Base-by-base conservation (phyloP, 2,888 invertebrate species). In the Aleiodes alternator region DNA sequence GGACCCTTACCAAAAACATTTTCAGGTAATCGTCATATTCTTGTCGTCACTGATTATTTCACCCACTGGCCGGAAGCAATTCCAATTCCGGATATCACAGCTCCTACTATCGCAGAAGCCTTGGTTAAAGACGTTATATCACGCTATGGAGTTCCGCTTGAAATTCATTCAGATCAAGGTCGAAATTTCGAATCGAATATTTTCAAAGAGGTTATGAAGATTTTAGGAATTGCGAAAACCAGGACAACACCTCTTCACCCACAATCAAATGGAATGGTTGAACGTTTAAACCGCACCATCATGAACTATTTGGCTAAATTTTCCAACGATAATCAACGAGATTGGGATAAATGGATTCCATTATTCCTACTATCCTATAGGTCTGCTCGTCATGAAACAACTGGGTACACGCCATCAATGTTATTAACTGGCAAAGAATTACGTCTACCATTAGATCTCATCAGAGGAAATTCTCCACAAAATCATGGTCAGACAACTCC, bases 81-180 rank as follows among this genome's bases (percentile, higher is more conserved):
- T 23, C 80, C 87, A 57, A 11, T 55, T 3, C 83, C 83, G 0
- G 82, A 87, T 51, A 82, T 83, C n/a, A 81, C 80, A 68, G 82
- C 87, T 0, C 77, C 75, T 8, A 85, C 86, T 0, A 80, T 87
- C 6, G 86, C 87, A 0, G 72, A 76, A 43, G 75, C 61, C 4
- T 72, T 84, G n/a, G 79, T 84, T 5, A 73, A 76, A 12, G 51
- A 83, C 23, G 56, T 81, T 6, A 64, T 83, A 14, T 75, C 78
- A 23, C 71, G 79, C 16, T 81, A 80, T 50, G 82, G 82, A 79
- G 8, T 38, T 5, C 38, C 38, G 38, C 38, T 38, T 7, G 38
- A 38, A 38, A 38, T 38, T 8, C 38, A 82, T 69, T 79, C 83
- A 0, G 83, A 85, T 69, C 81, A 86, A 78, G 85, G 82, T 14